Evolutionary conservation across 2,797 vertebrate species (phyloP).

Genomic region (Sebastiscus tertius): DNA sequence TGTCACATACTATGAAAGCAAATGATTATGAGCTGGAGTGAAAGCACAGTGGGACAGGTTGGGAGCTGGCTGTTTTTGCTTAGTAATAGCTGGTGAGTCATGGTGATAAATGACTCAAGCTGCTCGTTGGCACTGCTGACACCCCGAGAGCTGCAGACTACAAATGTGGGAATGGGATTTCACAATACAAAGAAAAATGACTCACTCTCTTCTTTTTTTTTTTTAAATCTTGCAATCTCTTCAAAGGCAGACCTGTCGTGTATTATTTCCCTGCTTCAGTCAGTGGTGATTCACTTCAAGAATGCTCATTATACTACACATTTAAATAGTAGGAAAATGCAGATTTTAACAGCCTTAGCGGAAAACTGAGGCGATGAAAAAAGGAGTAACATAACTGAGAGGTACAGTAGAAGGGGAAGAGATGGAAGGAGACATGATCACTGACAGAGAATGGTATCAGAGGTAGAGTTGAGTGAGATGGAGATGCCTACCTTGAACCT

Average conservation of each 20-base stretch:
- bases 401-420: neutral
- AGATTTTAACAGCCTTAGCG: constrained; percentile 4
- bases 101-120: constrained; percentile 72
- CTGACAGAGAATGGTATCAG: constrained; percentile 12
- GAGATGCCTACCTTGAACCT: constrained; percentile 95
- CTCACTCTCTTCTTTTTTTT: constrained; percentile 6
- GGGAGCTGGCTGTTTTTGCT: constrained; percentile 61
- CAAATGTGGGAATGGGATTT: constrained; percentile 38
- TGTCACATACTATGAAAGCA: neutral
- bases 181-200: constrained; percentile 44
- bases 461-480: constrained; percentile 61
- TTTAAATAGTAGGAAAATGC: neutral
- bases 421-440: neutral
- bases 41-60: constrained; percentile 17
- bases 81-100: constrained; percentile 73
- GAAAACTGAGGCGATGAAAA: neutral
- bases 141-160: constrained; percentile 46
- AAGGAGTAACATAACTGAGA: neutral
- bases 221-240: constrained; percentile 20
- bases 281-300: neutral
- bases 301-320: constrained; percentile 2
- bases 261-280: neutral
- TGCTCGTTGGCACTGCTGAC: constrained; percentile 54
- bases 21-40: neutral
- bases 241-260: constrained; percentile 3